Conservation (phyloP, 2,888 invertebrate species). For the Andrena minutula region DNA sequence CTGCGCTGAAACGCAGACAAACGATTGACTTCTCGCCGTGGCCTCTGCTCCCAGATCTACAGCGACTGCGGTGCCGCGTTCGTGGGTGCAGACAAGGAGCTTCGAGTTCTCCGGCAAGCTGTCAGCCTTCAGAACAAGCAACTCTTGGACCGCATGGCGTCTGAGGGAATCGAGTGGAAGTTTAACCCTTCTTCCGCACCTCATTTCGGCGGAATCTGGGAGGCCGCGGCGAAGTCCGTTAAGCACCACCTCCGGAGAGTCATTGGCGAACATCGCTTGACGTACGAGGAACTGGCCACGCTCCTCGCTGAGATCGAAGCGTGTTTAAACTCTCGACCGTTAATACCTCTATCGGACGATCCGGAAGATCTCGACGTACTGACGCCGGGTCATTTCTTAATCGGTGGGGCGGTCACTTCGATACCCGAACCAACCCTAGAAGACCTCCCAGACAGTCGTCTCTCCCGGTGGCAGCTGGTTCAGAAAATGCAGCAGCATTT, state of each 20-base stretch:
- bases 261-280: background rate
- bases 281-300: constrained; percentile 10
- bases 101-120: too few relatives aligned
- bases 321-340: background rate
- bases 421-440: background rate
- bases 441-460: background rate
- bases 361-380: background rate
- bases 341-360: background rate
- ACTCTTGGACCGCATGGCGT: too few relatives aligned
- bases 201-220: constrained; percentile 18
- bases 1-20: too few relatives aligned
- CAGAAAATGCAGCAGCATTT: constrained; percentile 9
- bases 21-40: too few relatives aligned
- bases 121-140: too few relatives aligned
- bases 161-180: background rate
- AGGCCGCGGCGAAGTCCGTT: constrained; percentile 5
- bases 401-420: background rate
- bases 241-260: constrained; percentile 11
- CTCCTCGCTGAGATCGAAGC: background rate
- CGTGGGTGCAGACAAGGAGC: too few relatives aligned
- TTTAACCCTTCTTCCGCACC: constrained; percentile 3
- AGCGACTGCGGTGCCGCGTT: too few relatives aligned
- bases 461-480: background rate
- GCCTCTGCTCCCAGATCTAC: too few relatives aligned
- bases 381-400: constrained; percentile 9